A percentile compares a stretch with the other conserved stretches of the same genome.
phyloP scores from a whole-genome alignment of 2,113 vertebrate genomes.

The Psammodynastes pulverulentus region DNA sequence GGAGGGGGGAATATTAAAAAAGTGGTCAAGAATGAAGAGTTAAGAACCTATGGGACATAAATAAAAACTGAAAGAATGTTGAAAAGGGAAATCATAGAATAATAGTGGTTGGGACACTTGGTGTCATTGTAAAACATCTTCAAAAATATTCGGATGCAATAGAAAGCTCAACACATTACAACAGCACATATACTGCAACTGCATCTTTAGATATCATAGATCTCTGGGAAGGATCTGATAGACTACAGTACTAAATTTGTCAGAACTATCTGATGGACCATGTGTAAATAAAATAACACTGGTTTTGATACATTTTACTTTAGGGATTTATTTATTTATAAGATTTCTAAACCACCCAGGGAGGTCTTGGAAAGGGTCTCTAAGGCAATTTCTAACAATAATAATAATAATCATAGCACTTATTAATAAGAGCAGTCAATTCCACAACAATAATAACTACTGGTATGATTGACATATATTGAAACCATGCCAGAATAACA shows the following conservation, averaged over 20 bases:
- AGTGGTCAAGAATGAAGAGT: neutral
- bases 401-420: neutral
- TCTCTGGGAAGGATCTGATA: neutral
- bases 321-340: neutral
- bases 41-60: neutral
- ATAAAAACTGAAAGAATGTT: neutral
- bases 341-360: neutral
- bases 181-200: neutral
- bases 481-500: neutral
- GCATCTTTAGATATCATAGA: neutral
- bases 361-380: neutral
- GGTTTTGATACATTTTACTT: neutral
- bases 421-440: neutral
- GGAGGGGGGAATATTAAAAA: slow-evolving; percentile 2
- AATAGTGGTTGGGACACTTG: neutral
- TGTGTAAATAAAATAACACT: neutral
- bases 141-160: neutral
- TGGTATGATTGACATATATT: neutral
- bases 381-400: neutral
- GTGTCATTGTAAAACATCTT: neutral
- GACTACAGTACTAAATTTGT: neutral
- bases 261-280: neutral
- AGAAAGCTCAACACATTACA: neutral
- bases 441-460: neutral
- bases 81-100: neutral